Conservation (phyloP, 2,113 vertebrate genomes). For the Struthio camelus region DNA sequence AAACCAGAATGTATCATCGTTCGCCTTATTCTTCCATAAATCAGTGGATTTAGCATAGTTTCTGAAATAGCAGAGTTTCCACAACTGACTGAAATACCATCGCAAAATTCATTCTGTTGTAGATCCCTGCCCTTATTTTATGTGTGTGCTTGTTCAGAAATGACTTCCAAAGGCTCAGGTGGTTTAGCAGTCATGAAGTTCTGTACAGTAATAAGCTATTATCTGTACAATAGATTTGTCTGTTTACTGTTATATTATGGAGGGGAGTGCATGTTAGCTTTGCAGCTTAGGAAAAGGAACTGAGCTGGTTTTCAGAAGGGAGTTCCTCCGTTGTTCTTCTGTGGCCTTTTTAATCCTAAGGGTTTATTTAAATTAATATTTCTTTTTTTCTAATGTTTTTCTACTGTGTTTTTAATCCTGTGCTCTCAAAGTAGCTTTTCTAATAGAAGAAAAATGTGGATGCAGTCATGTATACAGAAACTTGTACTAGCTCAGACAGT, state of each 20-base stretch:
- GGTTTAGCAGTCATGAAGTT: not conserved
- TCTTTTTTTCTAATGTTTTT: not conserved
- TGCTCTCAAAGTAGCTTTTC: not conserved
- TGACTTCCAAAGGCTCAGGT: not conserved
- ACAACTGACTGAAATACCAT: not conserved
- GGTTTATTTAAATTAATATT: not conserved
- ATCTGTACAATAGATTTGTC: not conserved
- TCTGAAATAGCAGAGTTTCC: not conserved
- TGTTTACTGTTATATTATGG: not conserved
- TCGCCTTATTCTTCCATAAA: not conserved
- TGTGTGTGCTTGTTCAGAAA: not conserved
- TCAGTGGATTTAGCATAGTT: not conserved
- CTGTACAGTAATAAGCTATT: not conserved
- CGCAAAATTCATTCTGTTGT: not conserved
- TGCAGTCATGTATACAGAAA: not conserved
- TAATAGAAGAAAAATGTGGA: not conserved
- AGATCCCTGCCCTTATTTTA: not conserved
- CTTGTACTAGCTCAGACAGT: not conserved
- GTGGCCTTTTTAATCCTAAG: not conserved
- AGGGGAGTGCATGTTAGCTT: not conserved
- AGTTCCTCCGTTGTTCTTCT: not conserved
- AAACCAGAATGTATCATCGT: not conserved
- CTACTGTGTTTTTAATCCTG: not conserved
- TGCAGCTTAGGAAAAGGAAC: not conserved
- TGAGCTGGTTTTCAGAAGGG: not conserved